phyloP scores from a whole-genome alignment of 1,140 invertebrate species.

The Camponotus pennsylvanicus region DNA sequence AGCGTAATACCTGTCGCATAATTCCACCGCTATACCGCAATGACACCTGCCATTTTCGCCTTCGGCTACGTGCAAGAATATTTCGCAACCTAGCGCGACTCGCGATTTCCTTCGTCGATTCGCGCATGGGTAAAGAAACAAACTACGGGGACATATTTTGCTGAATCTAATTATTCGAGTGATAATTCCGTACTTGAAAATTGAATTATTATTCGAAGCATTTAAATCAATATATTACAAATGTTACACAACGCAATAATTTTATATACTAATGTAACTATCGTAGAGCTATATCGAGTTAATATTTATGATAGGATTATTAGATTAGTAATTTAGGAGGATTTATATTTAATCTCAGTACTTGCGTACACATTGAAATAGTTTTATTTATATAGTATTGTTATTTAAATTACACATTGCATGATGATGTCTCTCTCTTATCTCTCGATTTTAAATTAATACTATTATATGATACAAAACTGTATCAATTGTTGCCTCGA shows the following conservation, averaged over 20 bases:
- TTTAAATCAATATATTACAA: neutral
- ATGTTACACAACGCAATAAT: neutral
- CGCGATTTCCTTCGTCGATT: conserved; percentile 28
- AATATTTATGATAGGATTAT: neutral
- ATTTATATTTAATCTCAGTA: neutral
- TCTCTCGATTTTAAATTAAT: neutral
- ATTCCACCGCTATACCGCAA: conserved; percentile 58
- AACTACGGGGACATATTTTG: neutral
- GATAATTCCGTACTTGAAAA: neutral
- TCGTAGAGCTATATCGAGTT: neutral
- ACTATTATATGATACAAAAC: neutral
- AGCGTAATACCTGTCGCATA: conserved; percentile 53
- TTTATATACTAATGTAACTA: too few relatives aligned
- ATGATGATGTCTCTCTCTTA: neutral
- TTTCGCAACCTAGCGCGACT: conserved; percentile 62
- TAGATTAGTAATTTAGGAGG: neutral
- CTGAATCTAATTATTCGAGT: neutral
- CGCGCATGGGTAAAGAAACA: neutral
- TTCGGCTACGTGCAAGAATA: conserved; percentile 66
- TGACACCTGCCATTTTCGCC: conserved; percentile 67
- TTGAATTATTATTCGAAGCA: neutral
- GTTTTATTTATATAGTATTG: neutral
- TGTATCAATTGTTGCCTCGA: neutral
- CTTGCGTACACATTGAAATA: neutral
- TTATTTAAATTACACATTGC: neutral